Conservation (phyloP, 1,140 invertebrate genomes). For the Varroa destructor region DNA sequence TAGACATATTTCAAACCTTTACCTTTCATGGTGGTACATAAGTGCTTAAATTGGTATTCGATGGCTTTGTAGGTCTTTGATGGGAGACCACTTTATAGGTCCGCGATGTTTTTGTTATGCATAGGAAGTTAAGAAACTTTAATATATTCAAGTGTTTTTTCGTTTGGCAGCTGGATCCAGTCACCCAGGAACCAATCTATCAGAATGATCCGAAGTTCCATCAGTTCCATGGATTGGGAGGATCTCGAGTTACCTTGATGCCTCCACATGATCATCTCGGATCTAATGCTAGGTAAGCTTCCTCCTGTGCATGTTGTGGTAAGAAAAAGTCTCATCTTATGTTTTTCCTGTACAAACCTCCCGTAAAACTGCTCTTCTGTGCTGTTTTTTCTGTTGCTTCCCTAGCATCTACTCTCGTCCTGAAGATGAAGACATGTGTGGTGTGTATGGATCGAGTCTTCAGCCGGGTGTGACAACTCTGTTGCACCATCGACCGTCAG, state of each 20-base stretch:
- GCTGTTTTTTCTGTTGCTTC: neutral
- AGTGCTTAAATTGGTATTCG: no score
- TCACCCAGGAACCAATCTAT: constrained; percentile 21
- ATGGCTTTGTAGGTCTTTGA: no score
- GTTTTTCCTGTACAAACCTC: no score
- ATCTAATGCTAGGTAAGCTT: constrained; percentile 2
- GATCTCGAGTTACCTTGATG: constrained; percentile 23
- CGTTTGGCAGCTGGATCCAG: constrained; percentile 8
- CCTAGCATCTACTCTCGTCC: constrained; percentile 6
- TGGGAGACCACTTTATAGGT: no score
- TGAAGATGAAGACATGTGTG: neutral
- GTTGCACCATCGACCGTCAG: constrained; percentile 21
- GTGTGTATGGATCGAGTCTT: neutral
- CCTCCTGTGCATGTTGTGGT: neutral
- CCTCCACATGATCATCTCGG: constrained; percentile 8
- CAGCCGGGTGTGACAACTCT: constrained; percentile 14
- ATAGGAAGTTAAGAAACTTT: no score
- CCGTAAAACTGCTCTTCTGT: no score
- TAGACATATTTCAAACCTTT: no score
- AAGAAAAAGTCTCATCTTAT: neutral
- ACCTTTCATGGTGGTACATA: no score
- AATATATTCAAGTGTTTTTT: no score
- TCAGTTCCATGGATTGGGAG: constrained; percentile 14
- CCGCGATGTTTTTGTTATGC: no score
- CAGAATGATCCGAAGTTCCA: constrained; percentile 24